These are phyloP conservation scores for Cyprinodon variegatus DNA, from an alignment of 2,113 vertebrate genomes.

Conservation along the genomic window DNA sequence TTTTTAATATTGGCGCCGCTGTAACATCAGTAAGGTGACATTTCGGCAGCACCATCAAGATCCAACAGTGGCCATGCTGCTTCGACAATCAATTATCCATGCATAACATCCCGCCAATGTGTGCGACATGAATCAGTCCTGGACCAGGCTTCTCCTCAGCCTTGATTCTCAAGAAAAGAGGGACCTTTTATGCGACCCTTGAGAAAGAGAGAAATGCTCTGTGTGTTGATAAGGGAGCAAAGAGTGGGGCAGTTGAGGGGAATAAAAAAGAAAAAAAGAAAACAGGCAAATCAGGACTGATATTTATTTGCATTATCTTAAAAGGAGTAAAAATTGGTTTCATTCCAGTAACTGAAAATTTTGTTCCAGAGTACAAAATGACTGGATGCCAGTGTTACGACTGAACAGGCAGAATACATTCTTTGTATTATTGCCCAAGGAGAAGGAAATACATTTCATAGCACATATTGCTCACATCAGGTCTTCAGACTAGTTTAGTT, in stretches of 20 bases:
- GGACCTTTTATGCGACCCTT: conserved; percentile 62
- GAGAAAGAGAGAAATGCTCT: conserved; percentile 62
- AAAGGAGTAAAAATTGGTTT: conserved; percentile 70
- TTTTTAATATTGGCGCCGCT: conserved; percentile 71
- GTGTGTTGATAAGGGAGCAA: conserved; percentile 56
- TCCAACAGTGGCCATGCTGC: conserved; percentile 80
- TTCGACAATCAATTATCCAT: conserved; percentile 85
- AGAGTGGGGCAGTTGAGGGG: conserved; percentile 51
- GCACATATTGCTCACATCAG: conserved; percentile 57
- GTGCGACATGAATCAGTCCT: conserved; percentile 79
- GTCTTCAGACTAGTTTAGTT: conserved; percentile 55
- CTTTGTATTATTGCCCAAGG: conserved; percentile 57
- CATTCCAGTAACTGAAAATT: conserved; percentile 62
- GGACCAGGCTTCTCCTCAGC: conserved; percentile 69
- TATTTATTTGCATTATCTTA: conserved; percentile 78
- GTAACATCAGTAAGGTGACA: conserved; percentile 87
- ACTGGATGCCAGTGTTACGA: conserved; percentile 37
- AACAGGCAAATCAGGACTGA: conserved; percentile 61
- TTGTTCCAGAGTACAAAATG: conserved; percentile 63
- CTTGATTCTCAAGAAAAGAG: conserved; percentile 68
- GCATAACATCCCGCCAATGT: conserved; percentile 78
- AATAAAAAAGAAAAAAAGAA: conserved; percentile 29
- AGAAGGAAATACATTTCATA: conserved; percentile 70
- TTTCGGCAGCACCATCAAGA: conserved; percentile 81
- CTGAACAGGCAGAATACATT: conserved; percentile 51